phyloP scores from a whole-genome alignment of 2,797 vertebrate genomes.

The Enteromius paludinosus region DNA sequence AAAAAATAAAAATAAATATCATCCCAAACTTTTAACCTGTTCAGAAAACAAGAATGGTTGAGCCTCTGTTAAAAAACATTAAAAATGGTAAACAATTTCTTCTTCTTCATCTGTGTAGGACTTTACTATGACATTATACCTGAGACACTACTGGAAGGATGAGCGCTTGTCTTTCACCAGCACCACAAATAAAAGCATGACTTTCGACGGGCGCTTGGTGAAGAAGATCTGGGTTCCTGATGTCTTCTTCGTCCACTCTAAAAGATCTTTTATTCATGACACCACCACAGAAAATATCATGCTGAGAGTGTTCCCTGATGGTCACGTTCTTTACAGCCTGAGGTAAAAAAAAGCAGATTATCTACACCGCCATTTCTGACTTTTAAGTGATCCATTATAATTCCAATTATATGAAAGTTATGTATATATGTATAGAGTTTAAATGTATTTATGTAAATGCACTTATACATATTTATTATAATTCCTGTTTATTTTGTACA shows the following conservation, averaged over 20 bases:
- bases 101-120: constrained; percentile 71
- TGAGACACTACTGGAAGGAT: constrained; percentile 90
- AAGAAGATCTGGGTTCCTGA: constrained; percentile 92
- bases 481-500: constrained; percentile 19
- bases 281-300: constrained; percentile 90
- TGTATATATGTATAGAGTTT: constrained; percentile 12
- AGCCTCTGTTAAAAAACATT: no score
- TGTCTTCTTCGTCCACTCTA: constrained; percentile 90
- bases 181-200: constrained; percentile 88
- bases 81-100: background rate
- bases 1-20: background rate
- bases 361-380: constrained; percentile 19
- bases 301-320: constrained; percentile 86
- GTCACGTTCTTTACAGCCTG: constrained; percentile 89
- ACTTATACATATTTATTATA: constrained; percentile 25
- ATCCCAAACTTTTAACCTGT: background rate
- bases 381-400: constrained; percentile 29
- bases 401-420: constrained; percentile 25
- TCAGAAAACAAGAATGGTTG: background rate
- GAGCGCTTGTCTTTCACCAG: constrained; percentile 86
- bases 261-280: constrained; percentile 87
- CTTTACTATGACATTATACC: constrained; percentile 89
- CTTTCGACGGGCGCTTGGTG: constrained; percentile 85
- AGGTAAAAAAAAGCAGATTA: constrained; percentile 72
- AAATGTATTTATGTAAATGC: constrained; percentile 14